phyloP scores from a whole-genome alignment of 2,113 vertebrate species.

The Microtus pennsylvanicus region DNA sequence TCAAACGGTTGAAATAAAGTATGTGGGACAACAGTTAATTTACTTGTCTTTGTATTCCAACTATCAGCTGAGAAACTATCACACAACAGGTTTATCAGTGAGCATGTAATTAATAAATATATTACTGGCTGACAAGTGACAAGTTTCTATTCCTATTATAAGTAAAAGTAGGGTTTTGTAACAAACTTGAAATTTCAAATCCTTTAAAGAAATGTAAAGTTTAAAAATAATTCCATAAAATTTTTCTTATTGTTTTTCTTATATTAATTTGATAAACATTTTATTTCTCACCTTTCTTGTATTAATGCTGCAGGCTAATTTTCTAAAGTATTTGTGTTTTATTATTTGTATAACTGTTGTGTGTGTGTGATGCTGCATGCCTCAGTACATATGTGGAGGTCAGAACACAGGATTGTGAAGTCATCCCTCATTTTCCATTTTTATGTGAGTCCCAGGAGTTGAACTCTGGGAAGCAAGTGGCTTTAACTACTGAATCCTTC shows the following conservation, averaged over 20 bases:
- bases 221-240: neutral
- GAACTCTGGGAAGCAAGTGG: neutral
- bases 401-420: neutral
- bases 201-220: neutral
- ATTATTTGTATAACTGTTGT: neutral
- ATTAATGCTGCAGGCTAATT: neutral
- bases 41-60: conserved; percentile 1
- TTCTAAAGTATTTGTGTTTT: neutral
- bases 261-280: neutral
- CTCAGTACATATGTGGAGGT: neutral
- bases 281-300: neutral
- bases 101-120: conserved; percentile 26
- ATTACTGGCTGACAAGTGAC: neutral
- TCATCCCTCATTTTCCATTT: neutral
- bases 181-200: conserved; percentile 9
- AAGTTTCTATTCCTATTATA: conserved; percentile 15
- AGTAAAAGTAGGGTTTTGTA: conserved; percentile 24
- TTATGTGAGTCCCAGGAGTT: neutral
- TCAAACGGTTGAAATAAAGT: neutral
- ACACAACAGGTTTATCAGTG: conserved; percentile 7
- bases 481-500: neutral
- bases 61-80: neutral
- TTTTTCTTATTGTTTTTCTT: neutral
- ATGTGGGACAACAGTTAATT: neutral
- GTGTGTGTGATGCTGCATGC: neutral